A percentile compares a stretch with the other conserved stretches of the same genome.
phyloP scores from a whole-genome alignment of 2,888 invertebrate species.

The Epicampocera succincta region DNA sequence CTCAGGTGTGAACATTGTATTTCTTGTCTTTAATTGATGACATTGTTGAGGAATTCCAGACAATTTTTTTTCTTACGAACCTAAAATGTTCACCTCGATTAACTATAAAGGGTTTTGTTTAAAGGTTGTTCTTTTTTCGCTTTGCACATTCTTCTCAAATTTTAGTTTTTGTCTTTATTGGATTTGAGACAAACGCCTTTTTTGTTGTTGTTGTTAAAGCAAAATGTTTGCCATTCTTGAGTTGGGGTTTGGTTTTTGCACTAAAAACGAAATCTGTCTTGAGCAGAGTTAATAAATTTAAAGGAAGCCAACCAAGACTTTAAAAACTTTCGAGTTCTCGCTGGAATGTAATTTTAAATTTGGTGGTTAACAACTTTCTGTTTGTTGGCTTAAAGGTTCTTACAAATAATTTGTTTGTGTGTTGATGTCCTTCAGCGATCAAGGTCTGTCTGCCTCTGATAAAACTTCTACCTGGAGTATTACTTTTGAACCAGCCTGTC shows the following conservation, averaged over 20 bases:
- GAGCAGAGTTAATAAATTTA: conserved; percentile 23
- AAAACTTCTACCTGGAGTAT: too few species aligned
- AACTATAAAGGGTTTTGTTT: conserved; percentile 59
- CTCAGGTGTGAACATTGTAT: conserved; percentile 80
- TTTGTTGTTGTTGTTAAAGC: conserved; percentile 20
- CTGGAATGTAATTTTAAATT: too few species aligned
- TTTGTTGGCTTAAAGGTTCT: too few species aligned
- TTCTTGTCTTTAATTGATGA: conserved; percentile 80
- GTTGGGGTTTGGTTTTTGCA: conserved; percentile 25
- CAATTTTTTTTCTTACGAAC: conserved; percentile 74
- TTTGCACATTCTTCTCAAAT: conserved; percentile 34
- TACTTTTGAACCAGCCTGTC: too few species aligned
- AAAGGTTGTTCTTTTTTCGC: conserved; percentile 14
- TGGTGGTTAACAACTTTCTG: too few species aligned
- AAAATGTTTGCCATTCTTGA: conserved; percentile 58
- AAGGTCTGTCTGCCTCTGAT: too few species aligned
- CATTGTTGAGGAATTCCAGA: conserved; percentile 81
- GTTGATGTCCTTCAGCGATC: too few species aligned
- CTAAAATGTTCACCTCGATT: conserved; percentile 62
- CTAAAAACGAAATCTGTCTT: conserved; percentile 37
- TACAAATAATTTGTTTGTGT: too few species aligned
- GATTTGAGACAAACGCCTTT: conserved; percentile 58
- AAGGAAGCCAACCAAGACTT: neutral
- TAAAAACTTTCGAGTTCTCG: neutral
- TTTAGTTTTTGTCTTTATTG: conserved; percentile 64